Conservation (phyloP, 2,797 vertebrate species). For the Synanceia verrucosa region DNA sequence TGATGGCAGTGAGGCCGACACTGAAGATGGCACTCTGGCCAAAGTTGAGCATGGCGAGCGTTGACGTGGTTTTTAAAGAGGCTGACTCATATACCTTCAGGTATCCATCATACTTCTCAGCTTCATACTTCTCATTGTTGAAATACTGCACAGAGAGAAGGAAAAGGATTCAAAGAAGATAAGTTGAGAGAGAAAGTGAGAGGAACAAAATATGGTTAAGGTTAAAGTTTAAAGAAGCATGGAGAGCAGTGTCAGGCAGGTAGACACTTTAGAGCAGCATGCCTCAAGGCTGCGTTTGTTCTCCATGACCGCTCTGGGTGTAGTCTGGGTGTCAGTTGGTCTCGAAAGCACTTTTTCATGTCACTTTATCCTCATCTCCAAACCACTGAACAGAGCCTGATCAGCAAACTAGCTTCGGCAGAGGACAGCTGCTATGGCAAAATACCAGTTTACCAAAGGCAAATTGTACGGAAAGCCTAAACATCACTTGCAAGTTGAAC, state of each 20-base stretch:
- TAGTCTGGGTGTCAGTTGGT: constrained; percentile 56
- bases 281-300: constrained; percentile 70
- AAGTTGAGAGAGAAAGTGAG: constrained; percentile 31
- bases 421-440: constrained; percentile 17
- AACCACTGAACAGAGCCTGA: constrained; percentile 43
- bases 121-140: constrained; percentile 98
- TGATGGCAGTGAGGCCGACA: constrained; percentile 91
- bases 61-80: constrained; percentile 95
- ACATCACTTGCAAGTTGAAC: constrained; percentile 15
- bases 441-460: constrained; percentile 38
- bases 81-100: constrained; percentile 93
- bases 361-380: constrained; percentile 55
- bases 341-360: constrained; percentile 64
- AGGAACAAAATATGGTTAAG: constrained; percentile 54
- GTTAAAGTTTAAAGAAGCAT: constrained; percentile 64
- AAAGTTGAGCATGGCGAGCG: constrained; percentile 95
- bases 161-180: constrained; percentile 40
- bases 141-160: constrained; percentile 87
- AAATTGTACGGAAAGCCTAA: constrained; percentile 12
- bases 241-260: constrained; percentile 51
- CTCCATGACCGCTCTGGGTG: constrained; percentile 57
- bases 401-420: constrained; percentile 24
- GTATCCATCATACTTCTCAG: constrained; percentile 90
- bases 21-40: constrained; percentile 96
- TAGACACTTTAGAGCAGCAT: constrained; percentile 56